Percentiles rank a stretch among this genome's conserved stretches.
Evolutionary conservation across 2,797 vertebrate genomes (phyloP).

Genomic region (Meda fulgida): DNA sequence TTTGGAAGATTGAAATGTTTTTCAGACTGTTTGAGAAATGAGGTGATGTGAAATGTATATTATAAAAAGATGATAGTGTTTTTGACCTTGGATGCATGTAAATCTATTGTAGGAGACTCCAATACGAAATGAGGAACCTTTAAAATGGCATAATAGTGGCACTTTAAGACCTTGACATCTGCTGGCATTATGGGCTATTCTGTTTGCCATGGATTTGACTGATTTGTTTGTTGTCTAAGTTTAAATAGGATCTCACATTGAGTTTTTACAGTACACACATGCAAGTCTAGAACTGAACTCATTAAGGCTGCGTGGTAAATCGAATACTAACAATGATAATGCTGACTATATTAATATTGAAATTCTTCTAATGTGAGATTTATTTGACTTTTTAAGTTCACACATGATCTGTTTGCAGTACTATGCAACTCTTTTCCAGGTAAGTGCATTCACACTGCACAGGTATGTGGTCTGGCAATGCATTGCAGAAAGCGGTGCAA

Average conservation of each 20-base stretch:
- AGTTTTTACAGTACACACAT: not conserved
- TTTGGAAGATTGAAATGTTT: too few species aligned
- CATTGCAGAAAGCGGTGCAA: too few species aligned
- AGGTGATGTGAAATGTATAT: not conserved
- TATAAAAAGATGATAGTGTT: not conserved
- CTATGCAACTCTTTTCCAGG: too few species aligned
- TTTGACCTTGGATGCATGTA: not conserved
- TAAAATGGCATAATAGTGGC: not conserved
- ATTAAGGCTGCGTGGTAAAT: not conserved
- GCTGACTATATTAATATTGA: not conserved
- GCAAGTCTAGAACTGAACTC: not conserved
- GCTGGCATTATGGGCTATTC: not conserved
- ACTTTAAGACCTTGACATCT: not conserved
- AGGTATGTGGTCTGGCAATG: too few species aligned
- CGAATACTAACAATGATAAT: not conserved
- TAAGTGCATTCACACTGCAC: too few species aligned
- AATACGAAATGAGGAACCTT: not conserved
- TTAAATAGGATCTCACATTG: not conserved
- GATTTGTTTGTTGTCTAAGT: conserved; percentile 2
- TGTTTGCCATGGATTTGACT: not conserved
- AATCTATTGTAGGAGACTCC: not conserved
- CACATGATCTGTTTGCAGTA: too few species aligned
- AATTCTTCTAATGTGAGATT: not conserved
- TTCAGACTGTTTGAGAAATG: too few species aligned
- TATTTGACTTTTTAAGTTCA: too few species aligned